Conservation (phyloP, 2,888 invertebrate genomes). For the Microplitis manilae region DNA sequence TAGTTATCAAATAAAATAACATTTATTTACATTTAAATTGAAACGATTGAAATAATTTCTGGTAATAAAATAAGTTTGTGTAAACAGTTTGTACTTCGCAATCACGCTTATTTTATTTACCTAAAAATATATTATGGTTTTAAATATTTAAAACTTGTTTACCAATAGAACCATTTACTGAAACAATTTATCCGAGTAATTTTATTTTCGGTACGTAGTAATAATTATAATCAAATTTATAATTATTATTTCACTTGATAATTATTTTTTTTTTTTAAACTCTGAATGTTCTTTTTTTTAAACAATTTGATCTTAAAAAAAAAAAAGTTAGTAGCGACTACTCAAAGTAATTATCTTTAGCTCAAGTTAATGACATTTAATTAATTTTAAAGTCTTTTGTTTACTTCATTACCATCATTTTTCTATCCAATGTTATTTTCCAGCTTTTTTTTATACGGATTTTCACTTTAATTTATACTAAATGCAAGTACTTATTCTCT, state of each 20-base stretch:
- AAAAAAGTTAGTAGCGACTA: not conserved
- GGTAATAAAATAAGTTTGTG: not conserved
- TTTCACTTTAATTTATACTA: slow-evolving; percentile 29
- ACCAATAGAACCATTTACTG: not conserved
- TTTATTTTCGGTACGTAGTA: no score
- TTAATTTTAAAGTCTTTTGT: slow-evolving; percentile 23
- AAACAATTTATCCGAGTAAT: not conserved
- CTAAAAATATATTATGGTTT: not conserved
- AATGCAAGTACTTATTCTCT: slow-evolving; percentile 30
- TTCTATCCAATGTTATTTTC: slow-evolving; percentile 18
- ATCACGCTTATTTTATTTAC: not conserved
- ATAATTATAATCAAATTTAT: no score
- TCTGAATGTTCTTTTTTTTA: not conserved
- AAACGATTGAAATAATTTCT: not conserved
- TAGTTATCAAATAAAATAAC: not conserved
- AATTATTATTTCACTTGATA: no score
- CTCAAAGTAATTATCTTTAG: not conserved
- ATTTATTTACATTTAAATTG: not conserved
- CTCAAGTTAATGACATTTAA: slow-evolving; percentile 24
- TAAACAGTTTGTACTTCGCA: not conserved
- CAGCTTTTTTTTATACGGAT: slow-evolving; percentile 12
- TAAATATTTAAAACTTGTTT: not conserved
- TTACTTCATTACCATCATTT: slow-evolving; percentile 35
- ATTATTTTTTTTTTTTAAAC: no score
- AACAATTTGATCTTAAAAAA: not conserved